phyloP scores from a whole-genome alignment of 2,113 vertebrate species.

The Bos taurus region DNA sequence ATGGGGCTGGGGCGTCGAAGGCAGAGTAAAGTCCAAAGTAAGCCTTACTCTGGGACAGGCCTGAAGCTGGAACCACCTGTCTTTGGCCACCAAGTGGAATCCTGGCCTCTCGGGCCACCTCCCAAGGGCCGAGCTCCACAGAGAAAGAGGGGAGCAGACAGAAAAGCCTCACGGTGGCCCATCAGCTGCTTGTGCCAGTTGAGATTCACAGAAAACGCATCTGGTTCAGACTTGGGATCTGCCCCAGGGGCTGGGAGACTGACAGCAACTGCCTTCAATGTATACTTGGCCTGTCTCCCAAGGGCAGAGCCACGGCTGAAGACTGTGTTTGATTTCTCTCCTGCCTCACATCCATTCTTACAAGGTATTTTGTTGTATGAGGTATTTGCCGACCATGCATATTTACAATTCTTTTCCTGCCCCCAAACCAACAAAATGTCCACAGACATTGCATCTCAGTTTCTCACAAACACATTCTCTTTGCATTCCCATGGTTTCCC shows the following conservation, averaged over 20 bases:
- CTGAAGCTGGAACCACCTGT: background rate
- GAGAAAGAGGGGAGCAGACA: background rate
- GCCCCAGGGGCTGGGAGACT: background rate
- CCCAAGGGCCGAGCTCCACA: background rate
- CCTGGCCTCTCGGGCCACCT: background rate
- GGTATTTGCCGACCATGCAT: constrained; percentile 49
- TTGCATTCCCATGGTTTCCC: constrained; percentile 23
- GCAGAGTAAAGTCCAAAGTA: background rate
- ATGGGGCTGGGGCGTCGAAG: background rate
- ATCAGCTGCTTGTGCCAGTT: background rate
- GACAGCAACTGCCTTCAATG: constrained; percentile 1
- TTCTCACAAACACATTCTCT: constrained; percentile 45
- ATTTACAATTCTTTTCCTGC: constrained; percentile 58
- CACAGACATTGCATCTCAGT: constrained; percentile 31
- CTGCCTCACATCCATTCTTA: constrained; percentile 27
- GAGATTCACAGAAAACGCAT: background rate
- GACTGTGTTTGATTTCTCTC: constrained; percentile 27
- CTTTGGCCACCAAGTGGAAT: no score
- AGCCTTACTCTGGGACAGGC: background rate
- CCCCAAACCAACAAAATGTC: constrained; percentile 61
- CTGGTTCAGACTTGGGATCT: background rate
- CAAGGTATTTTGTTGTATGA: constrained; percentile 47
- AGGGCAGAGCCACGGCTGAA: constrained; percentile 1
- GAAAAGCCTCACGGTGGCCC: background rate
- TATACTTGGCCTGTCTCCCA: constrained; percentile 45